Evolutionary conservation across 2,888 invertebrate genomes (phyloP), one percentile per base, ranked within the genome.

Genomic region (Galerucella pusilla): DNA sequence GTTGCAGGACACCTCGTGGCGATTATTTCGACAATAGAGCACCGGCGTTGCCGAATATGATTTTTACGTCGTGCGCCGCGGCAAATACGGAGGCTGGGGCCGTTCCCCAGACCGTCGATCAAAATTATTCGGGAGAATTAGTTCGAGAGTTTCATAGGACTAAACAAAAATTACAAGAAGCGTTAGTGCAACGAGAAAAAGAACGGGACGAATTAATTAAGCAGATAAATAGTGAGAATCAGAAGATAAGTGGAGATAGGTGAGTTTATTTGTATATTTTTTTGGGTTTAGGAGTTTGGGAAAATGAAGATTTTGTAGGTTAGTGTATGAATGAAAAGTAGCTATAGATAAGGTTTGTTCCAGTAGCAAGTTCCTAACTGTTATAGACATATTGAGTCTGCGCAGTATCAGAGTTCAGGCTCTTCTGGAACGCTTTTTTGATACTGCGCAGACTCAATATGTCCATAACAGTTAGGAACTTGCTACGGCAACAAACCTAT

Each of bases 71-170:
- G n/a, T 49, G 52, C 10, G 46, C 60, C 61, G 35, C 60, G 14
- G 28, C 57, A n/a, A 60, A 59, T 45, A 63, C 60, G 49, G 73
- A 73, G n/a, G 16, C 63, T 11, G 64, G 54, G 25, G 81, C 78
- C 83, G 63, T 28, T 25, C 25, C 49, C 45, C 46, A 68, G n/a
- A 63, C 28, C 9, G 16, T 66, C n/a, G 90, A 90, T 75, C 89
- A 89, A 71, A 90, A 89, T 76, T 90, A 88, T 82, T 89, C 88
- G 84, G 91, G 94, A 66, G 95, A 95, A 84, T 87, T 95, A 74
- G 90, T 94, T 82, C 94, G 93, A 84, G 94, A 95, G 85, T 96
- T 94, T 85, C 95, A 95, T 86, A 91, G 93, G 80, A 93, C 94
- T 83, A 94, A 94, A 84, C 93, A 93, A 85, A 91, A 92, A 78